Conservation (phyloP, 2,888 invertebrate genomes). For the Apamea sordens region DNA sequence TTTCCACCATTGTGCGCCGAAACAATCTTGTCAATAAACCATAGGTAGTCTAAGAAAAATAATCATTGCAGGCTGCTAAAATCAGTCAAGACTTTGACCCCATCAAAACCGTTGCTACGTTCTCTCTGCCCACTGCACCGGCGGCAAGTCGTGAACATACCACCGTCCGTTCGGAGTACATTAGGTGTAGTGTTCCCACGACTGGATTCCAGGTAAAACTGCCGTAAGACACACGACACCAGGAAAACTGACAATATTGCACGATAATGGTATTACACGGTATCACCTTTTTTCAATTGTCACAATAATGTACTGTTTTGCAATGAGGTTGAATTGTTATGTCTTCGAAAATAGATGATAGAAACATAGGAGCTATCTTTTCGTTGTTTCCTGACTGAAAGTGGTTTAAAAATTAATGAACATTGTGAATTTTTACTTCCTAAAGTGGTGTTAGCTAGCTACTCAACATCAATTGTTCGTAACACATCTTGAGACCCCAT, state of each 20-base stretch:
- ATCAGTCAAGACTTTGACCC: no score
- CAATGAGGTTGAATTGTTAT: neutral
- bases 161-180: slow-evolving; percentile 55
- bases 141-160: slow-evolving; percentile 38
- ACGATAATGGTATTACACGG: slow-evolving; percentile 26
- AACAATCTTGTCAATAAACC: neutral
- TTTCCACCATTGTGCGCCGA: no score
- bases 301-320: slow-evolving; percentile 1
- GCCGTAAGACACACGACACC: slow-evolving; percentile 68
- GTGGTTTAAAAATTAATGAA: neutral
- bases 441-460: neutral
- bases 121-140: neutral
- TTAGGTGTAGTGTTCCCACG: slow-evolving; percentile 70
- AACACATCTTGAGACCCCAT: neutral
- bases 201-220: slow-evolving; percentile 68
- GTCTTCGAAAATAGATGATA: neutral
- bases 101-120: slow-evolving; percentile 4
- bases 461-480: neutral
- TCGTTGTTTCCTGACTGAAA: neutral
- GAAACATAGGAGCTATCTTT: neutral
- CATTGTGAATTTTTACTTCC: neutral
- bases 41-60: neutral
- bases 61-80: no score
- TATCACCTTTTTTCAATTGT: slow-evolving; percentile 22
- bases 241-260: slow-evolving; percentile 62